These are phyloP conservation scores for Panopea generosa DNA, from an alignment of 2,888 invertebrate species.

Conservation along the genomic window DNA sequence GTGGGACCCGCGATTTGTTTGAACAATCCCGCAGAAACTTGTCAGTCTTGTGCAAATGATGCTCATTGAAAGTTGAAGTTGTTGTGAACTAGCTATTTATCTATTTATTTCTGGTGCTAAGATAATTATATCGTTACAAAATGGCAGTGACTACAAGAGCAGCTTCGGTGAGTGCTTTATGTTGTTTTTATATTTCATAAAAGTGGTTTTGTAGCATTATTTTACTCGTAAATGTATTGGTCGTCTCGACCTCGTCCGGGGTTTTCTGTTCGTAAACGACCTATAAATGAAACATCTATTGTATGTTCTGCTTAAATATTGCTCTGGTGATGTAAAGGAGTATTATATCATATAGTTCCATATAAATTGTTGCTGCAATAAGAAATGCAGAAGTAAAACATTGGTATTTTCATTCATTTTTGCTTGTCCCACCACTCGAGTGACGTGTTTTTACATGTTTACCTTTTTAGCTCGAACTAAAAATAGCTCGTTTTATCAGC, in stretches of 20 bases:
- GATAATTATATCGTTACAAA: conserved; percentile 6
- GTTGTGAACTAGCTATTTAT: conserved; percentile 21
- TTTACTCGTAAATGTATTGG: background rate
- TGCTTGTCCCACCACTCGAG: too few species aligned
- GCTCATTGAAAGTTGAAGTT: conserved; percentile 55
- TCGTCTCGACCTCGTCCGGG: too few species aligned
- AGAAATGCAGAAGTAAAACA: too few species aligned
- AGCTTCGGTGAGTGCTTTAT: conserved; percentile 70
- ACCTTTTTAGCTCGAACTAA: conserved; percentile 7
- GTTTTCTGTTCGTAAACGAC: too few species aligned
- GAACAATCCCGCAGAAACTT: conserved; percentile 68
- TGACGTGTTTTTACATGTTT: conserved; percentile 23
- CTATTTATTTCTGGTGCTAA: conserved; percentile 14
- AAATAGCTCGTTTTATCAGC: conserved; percentile 7
- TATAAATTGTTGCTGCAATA: too few species aligned
- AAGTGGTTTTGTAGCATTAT: background rate
- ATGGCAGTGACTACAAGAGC: conserved; percentile 68
- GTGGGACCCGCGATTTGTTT: conserved; percentile 69
- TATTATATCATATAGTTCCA: too few species aligned
- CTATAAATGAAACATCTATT: too few species aligned
- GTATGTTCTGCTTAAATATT: too few species aligned
- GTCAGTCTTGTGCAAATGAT: conserved; percentile 60
- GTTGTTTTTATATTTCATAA: conserved; percentile 6
- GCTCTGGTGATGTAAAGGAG: too few species aligned
- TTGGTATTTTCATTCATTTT: too few species aligned